Percentiles rank a stretch among this genome's conserved stretches.
Evolutionary conservation across 2,113 vertebrate species (phyloP).

Genomic region (Mirounga angustirostris): DNA sequence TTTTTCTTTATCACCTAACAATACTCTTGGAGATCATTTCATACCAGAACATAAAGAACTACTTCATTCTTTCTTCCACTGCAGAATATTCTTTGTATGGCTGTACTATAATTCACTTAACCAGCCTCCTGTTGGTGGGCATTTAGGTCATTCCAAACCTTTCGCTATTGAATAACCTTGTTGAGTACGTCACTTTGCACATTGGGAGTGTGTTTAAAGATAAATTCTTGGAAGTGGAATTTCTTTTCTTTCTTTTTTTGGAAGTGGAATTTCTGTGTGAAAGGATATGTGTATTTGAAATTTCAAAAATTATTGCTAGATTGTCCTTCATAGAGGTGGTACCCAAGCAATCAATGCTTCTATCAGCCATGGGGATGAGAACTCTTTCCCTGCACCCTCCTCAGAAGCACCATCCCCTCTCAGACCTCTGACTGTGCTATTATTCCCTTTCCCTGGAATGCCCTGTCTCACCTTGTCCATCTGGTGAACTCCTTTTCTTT

Average conservation of each 20-base stretch:
- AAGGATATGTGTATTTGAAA: slow-evolving; percentile 28
- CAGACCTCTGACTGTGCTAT: neutral
- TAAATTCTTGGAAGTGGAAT: slow-evolving; percentile 47
- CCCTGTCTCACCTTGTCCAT: neutral
- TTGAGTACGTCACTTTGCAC: neutral
- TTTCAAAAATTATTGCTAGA: slow-evolving; percentile 23
- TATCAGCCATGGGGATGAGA: neutral
- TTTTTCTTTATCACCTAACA: slow-evolving; percentile 3
- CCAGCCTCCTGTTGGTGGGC: neutral
- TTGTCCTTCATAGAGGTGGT: neutral
- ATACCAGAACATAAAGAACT: neutral
- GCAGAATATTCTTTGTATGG: neutral
- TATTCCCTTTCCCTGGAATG: neutral
- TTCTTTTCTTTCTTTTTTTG: neutral
- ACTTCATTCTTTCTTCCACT: slow-evolving; percentile 3
- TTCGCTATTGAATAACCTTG: neutral
- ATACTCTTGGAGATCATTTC: slow-evolving; percentile 62
- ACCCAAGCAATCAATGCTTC: neutral
- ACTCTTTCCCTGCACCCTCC: neutral
- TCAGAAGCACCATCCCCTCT: neutral
- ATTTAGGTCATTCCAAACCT: slow-evolving; percentile 51
- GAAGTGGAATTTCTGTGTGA: neutral
- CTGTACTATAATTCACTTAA: neutral
- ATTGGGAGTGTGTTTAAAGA: slow-evolving; percentile 35
- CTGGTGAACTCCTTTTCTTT: neutral